These are phyloP conservation scores for Manis javanica DNA, from an alignment of 2,797 vertebrate genomes.

Conservation along the genomic window DNA sequence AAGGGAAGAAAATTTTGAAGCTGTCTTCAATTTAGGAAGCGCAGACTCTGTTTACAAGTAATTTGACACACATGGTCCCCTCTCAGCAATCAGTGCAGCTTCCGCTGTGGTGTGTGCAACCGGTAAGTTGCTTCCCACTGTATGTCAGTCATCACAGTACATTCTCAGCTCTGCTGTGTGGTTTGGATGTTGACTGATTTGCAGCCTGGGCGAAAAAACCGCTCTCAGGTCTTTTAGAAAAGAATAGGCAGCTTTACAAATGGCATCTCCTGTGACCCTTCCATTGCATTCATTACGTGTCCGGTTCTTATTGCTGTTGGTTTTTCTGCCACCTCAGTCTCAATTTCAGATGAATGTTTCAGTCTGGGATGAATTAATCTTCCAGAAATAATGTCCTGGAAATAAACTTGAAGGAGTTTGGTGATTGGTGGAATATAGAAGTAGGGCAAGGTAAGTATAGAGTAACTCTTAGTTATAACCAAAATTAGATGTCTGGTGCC, in stretches of 20 bases:
- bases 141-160: slow-evolving; percentile 30
- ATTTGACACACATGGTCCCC: not conserved
- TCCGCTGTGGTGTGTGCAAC: not conserved
- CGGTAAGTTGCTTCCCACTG: not conserved
- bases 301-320: slow-evolving; percentile 13
- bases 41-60: not conserved
- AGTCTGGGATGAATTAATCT: not conserved
- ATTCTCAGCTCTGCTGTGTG: not conserved
- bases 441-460: not conserved
- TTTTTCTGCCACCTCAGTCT: slow-evolving; percentile 42
- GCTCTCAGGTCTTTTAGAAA: slow-evolving; percentile 13
- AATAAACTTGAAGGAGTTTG: not conserved
- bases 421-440: not conserved
- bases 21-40: slow-evolving; percentile 27
- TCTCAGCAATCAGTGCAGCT: not conserved
- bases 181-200: slow-evolving; percentile 48
- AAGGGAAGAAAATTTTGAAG: slow-evolving; percentile 46
- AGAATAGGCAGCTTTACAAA: slow-evolving; percentile 58
- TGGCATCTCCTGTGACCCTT: slow-evolving; percentile 25
- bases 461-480: not conserved
- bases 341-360: slow-evolving; percentile 52
- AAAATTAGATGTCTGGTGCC: not conserved
- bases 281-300: not conserved
- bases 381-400: not conserved
- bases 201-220: not conserved